A percentile compares a stretch with the other conserved stretches of the same genome.
These are phyloP conservation scores for Potorous gilbertii DNA, from an alignment of 2,797 vertebrate genomes.

Conservation along the genomic window DNA sequence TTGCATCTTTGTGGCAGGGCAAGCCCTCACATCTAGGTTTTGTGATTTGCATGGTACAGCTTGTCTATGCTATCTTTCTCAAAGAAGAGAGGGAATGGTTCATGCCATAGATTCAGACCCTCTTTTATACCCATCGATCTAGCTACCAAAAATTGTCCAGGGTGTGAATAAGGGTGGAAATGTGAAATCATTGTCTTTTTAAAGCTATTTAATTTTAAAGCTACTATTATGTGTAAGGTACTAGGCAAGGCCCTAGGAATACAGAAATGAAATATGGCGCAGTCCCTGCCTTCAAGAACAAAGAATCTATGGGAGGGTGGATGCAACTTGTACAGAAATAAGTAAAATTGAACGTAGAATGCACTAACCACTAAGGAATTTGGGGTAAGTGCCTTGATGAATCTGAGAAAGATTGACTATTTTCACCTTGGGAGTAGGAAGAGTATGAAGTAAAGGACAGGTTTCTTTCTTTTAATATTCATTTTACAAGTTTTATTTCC, in stretches of 20 bases:
- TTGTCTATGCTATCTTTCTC: background rate
- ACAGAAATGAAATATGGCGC: background rate
- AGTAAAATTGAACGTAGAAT: background rate
- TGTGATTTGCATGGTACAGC: background rate
- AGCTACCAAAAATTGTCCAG: background rate
- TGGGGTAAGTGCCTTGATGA: background rate
- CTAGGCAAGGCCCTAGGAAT: background rate
- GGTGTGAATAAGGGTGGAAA: background rate
- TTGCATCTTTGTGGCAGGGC: background rate
- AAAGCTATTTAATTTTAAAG: too few species aligned
- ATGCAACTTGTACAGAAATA: background rate
- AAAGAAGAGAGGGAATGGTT: background rate
- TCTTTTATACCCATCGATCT: background rate
- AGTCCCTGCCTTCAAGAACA: background rate
- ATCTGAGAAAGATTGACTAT: background rate
- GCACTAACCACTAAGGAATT: background rate
- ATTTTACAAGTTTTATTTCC: background rate
- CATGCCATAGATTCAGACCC: background rate
- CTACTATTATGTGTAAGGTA: background rate
- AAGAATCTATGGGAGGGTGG: background rate
- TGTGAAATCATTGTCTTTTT: background rate
- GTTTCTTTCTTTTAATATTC: background rate
- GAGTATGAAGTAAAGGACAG: background rate
- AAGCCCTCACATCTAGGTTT: background rate
- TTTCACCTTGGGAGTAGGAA: background rate